A percentile compares a stretch with the other conserved stretches of the same genome.
These are phyloP conservation scores for Sander vitreus DNA, from an alignment of 2,113 vertebrate genomes.

Conservation along the genomic window DNA sequence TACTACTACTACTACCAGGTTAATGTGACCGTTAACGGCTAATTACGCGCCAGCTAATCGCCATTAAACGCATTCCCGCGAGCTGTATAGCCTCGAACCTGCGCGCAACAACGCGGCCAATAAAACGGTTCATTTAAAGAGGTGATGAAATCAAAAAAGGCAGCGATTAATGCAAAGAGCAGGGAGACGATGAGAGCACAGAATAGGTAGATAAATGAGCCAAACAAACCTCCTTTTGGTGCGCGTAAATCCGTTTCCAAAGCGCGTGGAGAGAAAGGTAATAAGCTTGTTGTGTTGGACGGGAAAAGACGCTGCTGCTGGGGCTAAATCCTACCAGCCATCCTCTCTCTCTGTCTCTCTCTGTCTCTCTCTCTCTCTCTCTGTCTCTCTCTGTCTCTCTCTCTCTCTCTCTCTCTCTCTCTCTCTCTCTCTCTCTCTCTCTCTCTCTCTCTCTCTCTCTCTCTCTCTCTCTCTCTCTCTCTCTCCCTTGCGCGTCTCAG, in stretches of 20 bases:
- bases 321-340: constrained; percentile 69
- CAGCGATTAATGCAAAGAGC: background rate
- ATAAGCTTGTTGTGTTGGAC: constrained; percentile 76
- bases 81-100: constrained; percentile 60
- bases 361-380: constrained; percentile 33
- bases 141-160: background rate
- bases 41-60: constrained; percentile 48
- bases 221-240: constrained; percentile 70
- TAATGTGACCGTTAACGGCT: constrained; percentile 30
- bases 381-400: constrained; percentile 29
- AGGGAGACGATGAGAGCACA: background rate
- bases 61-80: constrained; percentile 50
- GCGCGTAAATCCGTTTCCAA: constrained; percentile 78
- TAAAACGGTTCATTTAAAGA: background rate
- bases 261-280: constrained; percentile 65
- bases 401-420: constrained; percentile 37
- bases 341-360: constrained; percentile 44
- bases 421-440: constrained; percentile 27
- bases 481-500: background rate
- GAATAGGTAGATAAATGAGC: constrained; percentile 10
- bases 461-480: constrained; percentile 26
- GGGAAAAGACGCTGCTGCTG: constrained; percentile 73
- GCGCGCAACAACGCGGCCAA: background rate
- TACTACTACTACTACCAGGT: background rate
- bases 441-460: constrained; percentile 31